Base-by-base conservation (phyloP, 2,888 invertebrate genomes). In the Saturnia japonica region DNA sequence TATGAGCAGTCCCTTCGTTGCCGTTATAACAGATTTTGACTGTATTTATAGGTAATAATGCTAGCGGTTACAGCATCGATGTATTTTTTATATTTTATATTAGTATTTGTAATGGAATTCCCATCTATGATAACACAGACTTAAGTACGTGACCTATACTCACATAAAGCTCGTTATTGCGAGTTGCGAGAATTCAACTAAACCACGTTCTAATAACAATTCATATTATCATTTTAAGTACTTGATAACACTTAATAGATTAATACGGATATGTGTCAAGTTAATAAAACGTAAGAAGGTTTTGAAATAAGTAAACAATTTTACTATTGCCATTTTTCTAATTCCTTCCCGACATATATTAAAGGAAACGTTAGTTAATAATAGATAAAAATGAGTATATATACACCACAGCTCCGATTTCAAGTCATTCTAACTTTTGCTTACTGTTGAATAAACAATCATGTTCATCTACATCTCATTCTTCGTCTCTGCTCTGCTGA, bases 311-410 rank as follows among this genome's bases (percentile, higher is more conserved):
- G 0, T 25, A 60, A 14, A 14, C 25, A 28, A 54, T 11, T 22
- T 11, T 25, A 4, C 57, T 25, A 6, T 60, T 14, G 28, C 25
- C 1, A 60, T 14, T 60, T 28, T 6, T 12, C 28, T 60, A 9
- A 60, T 60, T 60, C 25, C 57, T 28, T 60, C 57, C 57, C 25
- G 28, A 28, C 25, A 25, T 28, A 60, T 60, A 28, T 14, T 25
- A 28, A 60, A 60, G 28, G 57, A 60, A 60, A 60, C 1, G 28
- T 60, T 60, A 60, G 57, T 60, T 60, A 60, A 60, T 60, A 60
- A 14, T 60, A 60, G 57, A 60, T 60, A 60, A 60, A 60, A 28
- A 14, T 60, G 57, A 60, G 57, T 60, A 60, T 60, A 60, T 60
- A 60, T 28, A 28, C 4, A 28, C 57, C 57, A 60, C 57, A 28